These are phyloP conservation scores for Hemibagrus wyckioides DNA, from an alignment of 2,113 vertebrate genomes.

Conservation along the genomic window DNA sequence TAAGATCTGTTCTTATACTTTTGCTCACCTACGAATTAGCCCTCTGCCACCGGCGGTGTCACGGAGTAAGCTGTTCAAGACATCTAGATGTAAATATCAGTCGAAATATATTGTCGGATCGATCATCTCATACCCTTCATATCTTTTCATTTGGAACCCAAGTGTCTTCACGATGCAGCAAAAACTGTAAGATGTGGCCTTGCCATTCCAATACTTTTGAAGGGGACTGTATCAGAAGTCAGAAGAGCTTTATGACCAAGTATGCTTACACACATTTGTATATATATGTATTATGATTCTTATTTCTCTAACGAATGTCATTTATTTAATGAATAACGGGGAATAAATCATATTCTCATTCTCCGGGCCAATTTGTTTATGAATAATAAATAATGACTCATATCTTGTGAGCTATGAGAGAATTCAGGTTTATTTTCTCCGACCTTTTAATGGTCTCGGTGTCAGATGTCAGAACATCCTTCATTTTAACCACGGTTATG, in stretches of 20 bases:
- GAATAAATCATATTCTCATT: not conserved
- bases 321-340: not conserved
- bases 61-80: not conserved
- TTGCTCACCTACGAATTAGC: not conserved
- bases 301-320: not conserved
- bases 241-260: too few species aligned
- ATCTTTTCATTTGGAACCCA: not conserved
- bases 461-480: not conserved
- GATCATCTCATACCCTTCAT: not conserved
- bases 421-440: not conserved
- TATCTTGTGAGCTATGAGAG: not conserved
- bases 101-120: not conserved
- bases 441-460: not conserved
- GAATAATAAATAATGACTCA: not conserved
- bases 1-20: not conserved
- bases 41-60: not conserved
- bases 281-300: not conserved
- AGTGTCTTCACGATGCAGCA: not conserved
- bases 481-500: not conserved
- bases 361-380: not conserved
- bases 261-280: too few species aligned
- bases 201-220: not conserved
- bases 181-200: not conserved
- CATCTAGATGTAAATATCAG: not conserved
- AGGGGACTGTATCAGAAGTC: not conserved